These are phyloP conservation scores for Triops longicaudatus DNA, from an alignment of 1,140 invertebrate species.

Conservation along the genomic window DNA sequence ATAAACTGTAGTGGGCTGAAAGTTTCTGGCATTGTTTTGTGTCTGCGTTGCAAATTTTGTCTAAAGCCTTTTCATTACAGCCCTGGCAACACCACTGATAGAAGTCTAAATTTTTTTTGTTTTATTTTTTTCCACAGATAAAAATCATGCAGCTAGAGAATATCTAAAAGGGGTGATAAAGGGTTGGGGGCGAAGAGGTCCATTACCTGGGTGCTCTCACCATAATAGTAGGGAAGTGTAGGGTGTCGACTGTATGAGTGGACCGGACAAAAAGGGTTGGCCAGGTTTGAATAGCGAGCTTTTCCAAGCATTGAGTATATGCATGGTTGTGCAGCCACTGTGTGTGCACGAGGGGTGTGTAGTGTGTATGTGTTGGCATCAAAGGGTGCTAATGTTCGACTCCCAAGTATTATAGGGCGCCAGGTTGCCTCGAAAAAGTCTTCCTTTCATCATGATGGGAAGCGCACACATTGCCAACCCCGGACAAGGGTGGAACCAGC, in stretches of 20 bases:
- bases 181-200: slow-evolving; percentile 11
- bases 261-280: background rate
- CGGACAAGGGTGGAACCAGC: background rate
- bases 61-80: too few species aligned
- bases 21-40: too few species aligned
- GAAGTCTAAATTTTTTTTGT: too few species aligned
- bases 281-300: background rate
- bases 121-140: background rate
- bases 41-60: too few species aligned
- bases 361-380: slow-evolving; percentile 11
- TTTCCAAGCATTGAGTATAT: background rate
- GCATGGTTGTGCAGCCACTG: slow-evolving; percentile 10
- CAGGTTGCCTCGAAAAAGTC: slow-evolving; percentile 7
- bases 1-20: too few species aligned
- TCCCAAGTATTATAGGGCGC: background rate
- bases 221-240: slow-evolving; percentile 12
- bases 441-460: slow-evolving; percentile 7
- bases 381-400: slow-evolving; percentile 11
- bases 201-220: background rate
- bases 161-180: background rate
- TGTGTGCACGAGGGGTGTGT: background rate
- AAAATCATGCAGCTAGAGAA: background rate
- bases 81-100: too few species aligned
- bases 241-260: slow-evolving; percentile 9
- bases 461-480: background rate